phyloP scores from a whole-genome alignment of 2,888 invertebrate species.

The Agonum fuliginosum region DNA sequence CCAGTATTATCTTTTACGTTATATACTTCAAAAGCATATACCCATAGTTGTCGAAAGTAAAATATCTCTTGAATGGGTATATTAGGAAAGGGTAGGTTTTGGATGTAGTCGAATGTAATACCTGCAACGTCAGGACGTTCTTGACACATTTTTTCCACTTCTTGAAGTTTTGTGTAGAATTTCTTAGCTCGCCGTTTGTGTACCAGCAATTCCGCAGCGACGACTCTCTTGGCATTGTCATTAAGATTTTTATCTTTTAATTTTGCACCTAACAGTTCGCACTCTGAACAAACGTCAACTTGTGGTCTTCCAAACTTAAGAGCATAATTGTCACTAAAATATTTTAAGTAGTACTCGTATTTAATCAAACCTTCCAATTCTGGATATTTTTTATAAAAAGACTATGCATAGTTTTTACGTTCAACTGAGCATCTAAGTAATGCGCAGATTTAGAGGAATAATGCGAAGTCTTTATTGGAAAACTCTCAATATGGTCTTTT shows the following conservation, averaged over 20 bases:
- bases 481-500: slow-evolving; percentile 38
- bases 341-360: slow-evolving; percentile 61
- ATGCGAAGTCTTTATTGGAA: slow-evolving; percentile 54
- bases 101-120: slow-evolving; percentile 65
- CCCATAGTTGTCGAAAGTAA: slow-evolving; percentile 64
- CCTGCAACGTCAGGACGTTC: slow-evolving; percentile 61
- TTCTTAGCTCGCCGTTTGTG: slow-evolving; percentile 63
- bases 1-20: slow-evolving; percentile 51
- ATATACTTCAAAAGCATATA: slow-evolving; percentile 62
- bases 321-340: slow-evolving; percentile 61
- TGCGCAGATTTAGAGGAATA: slow-evolving; percentile 29
- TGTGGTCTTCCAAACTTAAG: slow-evolving; percentile 61
- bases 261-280: slow-evolving; percentile 60
- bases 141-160: slow-evolving; percentile 53
- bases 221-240: slow-evolving; percentile 62
- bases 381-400: slow-evolving; percentile 58
- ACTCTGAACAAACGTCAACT: slow-evolving; percentile 60
- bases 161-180: slow-evolving; percentile 61
- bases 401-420: slow-evolving; percentile 57
- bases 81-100: slow-evolving; percentile 63
- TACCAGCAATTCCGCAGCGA: slow-evolving; percentile 63
- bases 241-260: slow-evolving; percentile 61
- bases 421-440: slow-evolving; percentile 55
- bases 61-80: slow-evolving; percentile 66
- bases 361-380: slow-evolving; percentile 58